These are phyloP conservation scores for Gorsachius goisagi DNA, from an alignment of 2,113 vertebrate genomes.

Conservation along the genomic window DNA sequence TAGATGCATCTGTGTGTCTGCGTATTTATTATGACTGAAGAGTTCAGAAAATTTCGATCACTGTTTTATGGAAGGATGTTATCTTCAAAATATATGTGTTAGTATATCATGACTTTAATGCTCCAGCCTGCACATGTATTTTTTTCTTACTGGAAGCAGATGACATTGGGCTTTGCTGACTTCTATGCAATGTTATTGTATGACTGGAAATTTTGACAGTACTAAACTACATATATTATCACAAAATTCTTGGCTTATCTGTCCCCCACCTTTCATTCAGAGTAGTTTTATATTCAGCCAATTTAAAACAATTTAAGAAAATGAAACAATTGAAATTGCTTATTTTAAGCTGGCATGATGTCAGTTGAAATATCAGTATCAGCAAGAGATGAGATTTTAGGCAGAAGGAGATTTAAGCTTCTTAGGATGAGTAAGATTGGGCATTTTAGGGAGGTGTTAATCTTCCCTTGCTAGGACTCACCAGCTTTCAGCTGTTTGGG, in stretches of 20 bases:
- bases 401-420: background rate
- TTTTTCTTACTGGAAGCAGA: background rate
- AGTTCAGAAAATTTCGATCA: background rate
- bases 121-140: background rate
- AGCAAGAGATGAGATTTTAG: background rate
- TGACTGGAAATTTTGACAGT: background rate
- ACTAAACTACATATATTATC: background rate
- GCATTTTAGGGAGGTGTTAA: background rate
- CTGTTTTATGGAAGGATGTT: background rate
- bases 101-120: background rate
- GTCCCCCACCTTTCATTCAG: background rate
- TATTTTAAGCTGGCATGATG: background rate
- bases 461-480: background rate
- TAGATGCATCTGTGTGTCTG: background rate
- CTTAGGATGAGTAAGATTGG: background rate
- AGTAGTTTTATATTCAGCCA: conserved; percentile 3
- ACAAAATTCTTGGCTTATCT: background rate
- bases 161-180: background rate
- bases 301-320: conserved; percentile 64
- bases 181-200: background rate
- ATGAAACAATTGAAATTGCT: conserved; percentile 24
- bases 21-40: background rate
- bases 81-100: background rate
- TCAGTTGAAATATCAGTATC: background rate
- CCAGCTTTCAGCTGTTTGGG: background rate